Evolutionary conservation across 2,888 invertebrate genomes (phyloP), one percentile per base, ranked within the genome.

Genomic region (Apoderus coryli): DNA sequence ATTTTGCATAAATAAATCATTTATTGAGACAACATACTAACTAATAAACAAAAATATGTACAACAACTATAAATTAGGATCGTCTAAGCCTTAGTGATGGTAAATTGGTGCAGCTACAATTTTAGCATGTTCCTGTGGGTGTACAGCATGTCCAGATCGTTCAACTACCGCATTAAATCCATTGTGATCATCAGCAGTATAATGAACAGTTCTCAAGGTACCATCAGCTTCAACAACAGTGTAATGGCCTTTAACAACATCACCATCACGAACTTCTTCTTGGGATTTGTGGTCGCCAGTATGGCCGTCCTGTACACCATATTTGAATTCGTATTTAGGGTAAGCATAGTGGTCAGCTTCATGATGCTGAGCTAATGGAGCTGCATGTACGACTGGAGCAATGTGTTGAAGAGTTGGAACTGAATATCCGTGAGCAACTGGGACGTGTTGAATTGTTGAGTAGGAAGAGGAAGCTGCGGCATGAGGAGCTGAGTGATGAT

Each of bases 261-360:
- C 66, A 15, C 66, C 66, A 39, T 66, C 65, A 27, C 69, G 56
- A 33, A 60, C 60, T 46, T 69, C 69, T 32, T 67, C 65, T 40
- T 50, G 50, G 25, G 42, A 37, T 29, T 50, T 50, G 35, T 45
- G 44, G 45, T 69, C 69, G 9, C 69, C 69, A 3, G 65, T 67
- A 48, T 68, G 67, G 45, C 65, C 65, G 47, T 69, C 69, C 36
- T 67, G 63, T 14, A 69, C 69, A 25, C 69, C 69, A 40, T 69
- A 69, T 45, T 43, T 43, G 40, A 39, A 47, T 65, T 67, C 59
- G 47, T 69, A 69, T 49, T 68, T 68, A 23, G 75, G 72, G 44
- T 72, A 72, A 13, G 46, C 44, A 24, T 44, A 42, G 33, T 46
- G 44, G 32, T 47, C 47, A 24, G 37, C 42, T 16, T 36, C 33